Evolutionary conservation across 2,113 vertebrate species (phyloP).

Genomic region (Sialia sialis): DNA sequence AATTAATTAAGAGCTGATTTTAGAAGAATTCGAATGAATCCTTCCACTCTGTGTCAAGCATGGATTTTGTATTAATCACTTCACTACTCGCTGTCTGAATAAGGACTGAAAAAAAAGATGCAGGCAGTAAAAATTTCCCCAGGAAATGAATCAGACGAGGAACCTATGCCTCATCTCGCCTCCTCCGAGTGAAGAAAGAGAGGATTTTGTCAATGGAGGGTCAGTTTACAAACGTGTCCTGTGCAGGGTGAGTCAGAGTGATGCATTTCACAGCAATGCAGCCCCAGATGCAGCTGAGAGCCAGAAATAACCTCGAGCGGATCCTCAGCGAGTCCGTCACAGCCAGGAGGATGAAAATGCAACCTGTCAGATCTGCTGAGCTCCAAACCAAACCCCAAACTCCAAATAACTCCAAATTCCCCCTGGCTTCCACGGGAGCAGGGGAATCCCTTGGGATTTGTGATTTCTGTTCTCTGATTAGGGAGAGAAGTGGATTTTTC

Average conservation of each 20-base stretch:
- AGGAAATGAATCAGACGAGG: conserved; percentile 77
- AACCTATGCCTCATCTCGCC: conserved; percentile 58
- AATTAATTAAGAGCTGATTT: conserved; percentile 49
- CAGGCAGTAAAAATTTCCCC: conserved; percentile 68
- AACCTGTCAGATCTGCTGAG: background rate
- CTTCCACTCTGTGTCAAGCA: conserved; percentile 50
- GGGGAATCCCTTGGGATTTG: background rate
- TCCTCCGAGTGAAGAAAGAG: conserved; percentile 42
- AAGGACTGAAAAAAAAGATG: conserved; percentile 30
- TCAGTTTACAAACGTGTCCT: conserved; percentile 69
- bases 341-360: background rate
- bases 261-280: conserved; percentile 68
- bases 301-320: background rate
- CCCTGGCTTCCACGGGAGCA: background rate
- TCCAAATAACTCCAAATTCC: background rate
- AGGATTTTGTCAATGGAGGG: conserved; percentile 66
- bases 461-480: background rate
- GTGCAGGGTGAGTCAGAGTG: conserved; percentile 64
- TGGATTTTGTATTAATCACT: conserved; percentile 65
- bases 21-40: conserved; percentile 42
- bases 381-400: background rate
- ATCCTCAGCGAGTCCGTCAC: background rate
- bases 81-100: conserved; percentile 48
- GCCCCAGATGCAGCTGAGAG: conserved; percentile 40
- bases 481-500: background rate